phyloP scores from a whole-genome alignment of 1,140 invertebrate genomes.

The Bombus confusus region DNA sequence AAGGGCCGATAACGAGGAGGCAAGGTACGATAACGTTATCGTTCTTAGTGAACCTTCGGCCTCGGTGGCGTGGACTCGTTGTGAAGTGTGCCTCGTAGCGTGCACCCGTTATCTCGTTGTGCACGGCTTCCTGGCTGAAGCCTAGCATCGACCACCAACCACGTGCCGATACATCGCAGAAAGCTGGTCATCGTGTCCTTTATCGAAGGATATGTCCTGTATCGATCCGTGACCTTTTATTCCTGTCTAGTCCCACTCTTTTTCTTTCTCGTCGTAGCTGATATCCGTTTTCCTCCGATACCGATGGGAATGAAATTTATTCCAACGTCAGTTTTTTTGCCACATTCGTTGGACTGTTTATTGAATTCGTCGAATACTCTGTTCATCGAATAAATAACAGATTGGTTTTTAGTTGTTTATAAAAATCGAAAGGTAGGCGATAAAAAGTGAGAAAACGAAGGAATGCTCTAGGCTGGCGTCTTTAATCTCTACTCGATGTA shows the following conservation, averaged over 20 bases:
- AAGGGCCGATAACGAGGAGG: slow-evolving; percentile 59
- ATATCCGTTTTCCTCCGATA: background rate
- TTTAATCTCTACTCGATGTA: no score
- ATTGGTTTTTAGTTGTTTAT: no score
- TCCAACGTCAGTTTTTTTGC: no score
- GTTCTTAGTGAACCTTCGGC: slow-evolving; percentile 38
- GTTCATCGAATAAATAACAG: no score
- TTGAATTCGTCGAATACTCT: no score
- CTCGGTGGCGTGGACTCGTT: slow-evolving; percentile 22
- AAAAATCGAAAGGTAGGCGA: no score
- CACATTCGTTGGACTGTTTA: no score
- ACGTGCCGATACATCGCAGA: slow-evolving; percentile 33
- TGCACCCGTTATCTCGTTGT: slow-evolving; percentile 36
- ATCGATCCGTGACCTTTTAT: background rate
- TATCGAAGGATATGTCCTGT: background rate
- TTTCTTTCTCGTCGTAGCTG: background rate
- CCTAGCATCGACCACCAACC: slow-evolving; percentile 17
- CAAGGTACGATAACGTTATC: slow-evolving; percentile 63
- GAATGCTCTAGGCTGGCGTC: no score
- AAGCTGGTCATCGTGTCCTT: slow-evolving; percentile 8
- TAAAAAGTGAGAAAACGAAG: no score
- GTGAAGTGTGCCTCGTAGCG: slow-evolving; percentile 16
- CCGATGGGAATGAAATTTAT: background rate
- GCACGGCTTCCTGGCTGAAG: slow-evolving; percentile 39
- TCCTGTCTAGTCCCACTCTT: background rate